Conservation (phyloP, 2,888 invertebrate genomes). For the Paralinhomoeus sp. region DNA sequence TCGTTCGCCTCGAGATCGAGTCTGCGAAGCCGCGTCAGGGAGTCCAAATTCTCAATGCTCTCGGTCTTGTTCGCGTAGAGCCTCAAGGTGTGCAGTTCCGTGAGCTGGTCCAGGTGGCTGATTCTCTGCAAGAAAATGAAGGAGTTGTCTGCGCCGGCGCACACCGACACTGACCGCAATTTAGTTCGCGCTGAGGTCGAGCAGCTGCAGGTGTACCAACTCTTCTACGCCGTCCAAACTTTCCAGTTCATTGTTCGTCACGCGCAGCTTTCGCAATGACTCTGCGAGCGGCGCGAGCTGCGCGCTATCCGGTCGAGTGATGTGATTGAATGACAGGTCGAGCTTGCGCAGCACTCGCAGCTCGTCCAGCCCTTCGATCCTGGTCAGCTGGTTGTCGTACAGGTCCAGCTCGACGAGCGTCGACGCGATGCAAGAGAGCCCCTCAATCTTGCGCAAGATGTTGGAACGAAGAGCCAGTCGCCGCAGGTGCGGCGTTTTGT, state of each 20-base stretch:
- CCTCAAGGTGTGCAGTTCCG: constrained; percentile 23
- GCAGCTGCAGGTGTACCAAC: background rate
- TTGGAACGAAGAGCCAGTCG: background rate
- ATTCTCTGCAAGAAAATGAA: constrained; percentile 35
- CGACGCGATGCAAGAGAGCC: constrained; percentile 42
- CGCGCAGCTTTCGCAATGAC: no score
- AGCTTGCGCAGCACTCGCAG: constrained; percentile 66
- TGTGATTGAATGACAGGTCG: constrained; percentile 74
- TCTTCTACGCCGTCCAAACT: background rate
- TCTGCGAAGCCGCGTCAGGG: no score
- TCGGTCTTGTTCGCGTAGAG: constrained; percentile 30
- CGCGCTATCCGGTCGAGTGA: constrained; percentile 1
- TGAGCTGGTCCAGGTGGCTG: constrained; percentile 23
- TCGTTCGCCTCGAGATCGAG: no score
- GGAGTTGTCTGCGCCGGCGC: no score
- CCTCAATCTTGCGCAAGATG: constrained; percentile 79
- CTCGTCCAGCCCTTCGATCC: constrained; percentile 62
- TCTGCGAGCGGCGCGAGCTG: background rate
- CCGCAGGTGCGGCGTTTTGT: no score
- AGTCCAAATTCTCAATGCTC: constrained; percentile 23
- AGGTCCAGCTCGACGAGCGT: constrained; percentile 48
- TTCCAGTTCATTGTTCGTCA: no score
- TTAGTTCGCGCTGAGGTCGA: background rate
- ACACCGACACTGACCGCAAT: no score
- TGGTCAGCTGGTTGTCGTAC: constrained; percentile 77